Base-by-base conservation (phyloP, 2,888 invertebrate genomes). In the Oscheius myriophilus region DNA sequence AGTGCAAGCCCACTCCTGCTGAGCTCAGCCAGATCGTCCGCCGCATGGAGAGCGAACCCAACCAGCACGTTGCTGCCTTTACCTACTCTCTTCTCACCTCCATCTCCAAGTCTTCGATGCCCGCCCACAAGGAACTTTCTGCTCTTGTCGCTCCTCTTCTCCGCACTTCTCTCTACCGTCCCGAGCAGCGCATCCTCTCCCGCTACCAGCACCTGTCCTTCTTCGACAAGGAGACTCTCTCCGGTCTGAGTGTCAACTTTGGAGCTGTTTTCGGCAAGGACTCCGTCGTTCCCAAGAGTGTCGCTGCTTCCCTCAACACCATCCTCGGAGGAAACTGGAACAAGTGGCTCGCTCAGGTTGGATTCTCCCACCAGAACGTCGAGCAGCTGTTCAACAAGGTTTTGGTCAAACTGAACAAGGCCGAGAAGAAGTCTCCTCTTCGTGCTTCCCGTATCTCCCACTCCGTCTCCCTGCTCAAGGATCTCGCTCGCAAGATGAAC, bases 301-400 rank as follows among this genome's bases (percentile, higher is more conserved):
- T 82, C 46, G 46, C 55, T 45, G 76, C 75, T 67, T 72, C 77
- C 53, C 61, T 85, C 46, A 73, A 84, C 66, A 55, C 79, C 39
- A 68, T 79, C 55, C 68, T 80, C 75, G 78, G 72, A 68, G 83
- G 83, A 66, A 70, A 78, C 69, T 80, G 78, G 78, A 72, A 74
- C 74, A 76, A 75, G 66, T 70, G 75, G 68, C 62, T 72, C 39
- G 74, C 70, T 23, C 72, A 74, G 58, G 43, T 75, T n/a, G 76
- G 76, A 69, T 68, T 82, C 74, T 67, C 74, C 53, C 82, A 84
- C 65, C 72, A 84, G 62, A 64, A 81, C 73, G 49, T 79, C 61
- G 76, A 81, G 52, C 54, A 72, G 51, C 62, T 75, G 64, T 26
- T 79, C 63, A 54, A 51, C 58, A 71, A 72, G 58, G 63, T 71